Percentiles rank a stretch among this genome's conserved stretches.
Conservation (phyloP, 2,113 vertebrate genomes). For the Geothlypis trichas region DNA sequence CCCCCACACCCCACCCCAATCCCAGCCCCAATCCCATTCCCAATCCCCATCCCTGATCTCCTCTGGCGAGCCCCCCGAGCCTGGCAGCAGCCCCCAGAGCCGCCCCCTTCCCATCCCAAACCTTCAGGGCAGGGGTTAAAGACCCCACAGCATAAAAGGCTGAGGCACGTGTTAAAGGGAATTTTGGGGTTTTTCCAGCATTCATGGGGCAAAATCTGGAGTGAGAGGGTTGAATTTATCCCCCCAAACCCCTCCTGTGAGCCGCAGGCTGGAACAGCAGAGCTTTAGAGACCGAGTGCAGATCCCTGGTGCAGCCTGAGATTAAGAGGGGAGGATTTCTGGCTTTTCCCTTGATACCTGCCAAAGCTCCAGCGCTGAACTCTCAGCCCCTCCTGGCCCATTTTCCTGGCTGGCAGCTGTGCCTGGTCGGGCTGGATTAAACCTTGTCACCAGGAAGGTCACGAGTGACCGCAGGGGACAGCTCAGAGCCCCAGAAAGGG, state of each 20-base stretch:
- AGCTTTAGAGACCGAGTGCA: rapidly evolving
- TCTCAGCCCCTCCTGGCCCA: neutral
- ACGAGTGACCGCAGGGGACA: rapidly evolving
- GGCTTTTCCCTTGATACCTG: neutral
- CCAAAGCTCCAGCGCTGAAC: neutral
- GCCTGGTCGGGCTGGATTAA: neutral
- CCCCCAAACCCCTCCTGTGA: rapidly evolving
- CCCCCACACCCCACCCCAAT: neutral
- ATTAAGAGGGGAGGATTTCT: neutral
- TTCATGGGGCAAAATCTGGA: rapidly evolving
- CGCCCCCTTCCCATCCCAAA: neutral
- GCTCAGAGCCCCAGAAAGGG: neutral
- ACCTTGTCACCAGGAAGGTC: neutral
- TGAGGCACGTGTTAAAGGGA: neutral
- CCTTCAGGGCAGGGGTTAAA: neutral
- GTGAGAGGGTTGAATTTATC: rapidly evolving
- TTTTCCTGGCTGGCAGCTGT: neutral
- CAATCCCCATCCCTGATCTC: neutral
- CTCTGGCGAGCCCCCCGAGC: neutral
- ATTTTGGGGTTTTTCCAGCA: neutral
- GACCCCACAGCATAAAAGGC: rapidly evolving
- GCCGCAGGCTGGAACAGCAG: neutral
- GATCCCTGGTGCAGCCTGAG: rapidly evolving
- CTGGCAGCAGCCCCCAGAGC: neutral
- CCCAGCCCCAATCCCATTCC: no score